Conservation (phyloP, 2,888 invertebrate species). For the Chaitophorus viminalis region DNA sequence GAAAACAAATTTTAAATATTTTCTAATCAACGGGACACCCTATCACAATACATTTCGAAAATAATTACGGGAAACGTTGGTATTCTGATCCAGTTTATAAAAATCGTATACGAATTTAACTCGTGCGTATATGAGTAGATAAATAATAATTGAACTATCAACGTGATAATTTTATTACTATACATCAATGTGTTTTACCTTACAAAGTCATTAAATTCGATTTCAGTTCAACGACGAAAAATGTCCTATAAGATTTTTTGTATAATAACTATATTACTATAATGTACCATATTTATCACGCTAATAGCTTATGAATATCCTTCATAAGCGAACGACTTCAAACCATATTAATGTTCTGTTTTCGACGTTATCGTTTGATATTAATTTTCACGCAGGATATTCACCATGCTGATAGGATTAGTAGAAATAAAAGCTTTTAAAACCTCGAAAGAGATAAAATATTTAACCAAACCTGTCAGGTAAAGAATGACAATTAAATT, state of each 20-base stretch:
- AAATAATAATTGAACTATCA: neutral
- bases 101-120: too few relatives aligned
- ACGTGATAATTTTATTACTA: neutral
- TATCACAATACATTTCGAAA: neutral
- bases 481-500: neutral
- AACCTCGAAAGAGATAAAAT: neutral
- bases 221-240: neutral
- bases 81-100: too few relatives aligned
- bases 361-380: neutral
- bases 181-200: neutral
- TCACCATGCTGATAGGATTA: neutral
- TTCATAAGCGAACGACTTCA: neutral
- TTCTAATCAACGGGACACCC: neutral
- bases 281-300: neutral
- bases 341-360: constrained; percentile 13
- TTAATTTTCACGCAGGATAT: constrained; percentile 1
- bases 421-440: neutral
- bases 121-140: neutral
- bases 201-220: neutral
- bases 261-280: neutral
- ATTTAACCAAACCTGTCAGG: neutral
- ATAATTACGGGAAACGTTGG: neutral
- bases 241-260: neutral
- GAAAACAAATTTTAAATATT: too few relatives aligned
- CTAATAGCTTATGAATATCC: neutral